phyloP scores from a whole-genome alignment of 2,113 vertebrate species.

The Hippocampus zosterae region DNA sequence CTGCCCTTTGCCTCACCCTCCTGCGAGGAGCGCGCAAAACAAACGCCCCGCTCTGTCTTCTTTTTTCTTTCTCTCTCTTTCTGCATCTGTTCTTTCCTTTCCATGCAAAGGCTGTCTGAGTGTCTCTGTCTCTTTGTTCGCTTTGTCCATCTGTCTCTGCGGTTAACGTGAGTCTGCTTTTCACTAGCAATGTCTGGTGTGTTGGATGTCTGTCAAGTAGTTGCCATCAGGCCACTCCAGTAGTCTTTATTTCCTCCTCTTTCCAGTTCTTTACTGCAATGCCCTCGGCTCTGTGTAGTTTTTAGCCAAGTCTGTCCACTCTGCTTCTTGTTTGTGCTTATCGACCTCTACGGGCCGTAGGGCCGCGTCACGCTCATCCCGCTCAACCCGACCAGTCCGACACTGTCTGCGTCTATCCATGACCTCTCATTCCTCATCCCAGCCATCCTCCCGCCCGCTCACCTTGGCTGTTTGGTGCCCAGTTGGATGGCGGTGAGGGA shows the following conservation, averaged over 20 bases:
- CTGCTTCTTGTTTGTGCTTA: constrained; percentile 57
- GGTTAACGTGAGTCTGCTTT: constrained; percentile 61
- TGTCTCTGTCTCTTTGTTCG: constrained; percentile 23
- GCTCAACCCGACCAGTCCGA: constrained; percentile 11
- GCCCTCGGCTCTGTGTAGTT: constrained; percentile 53
- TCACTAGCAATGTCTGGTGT: constrained; percentile 68
- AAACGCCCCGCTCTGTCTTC: constrained; percentile 82
- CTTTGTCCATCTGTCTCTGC: constrained; percentile 40
- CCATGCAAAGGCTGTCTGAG: constrained; percentile 34
- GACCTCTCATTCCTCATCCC: constrained; percentile 24
- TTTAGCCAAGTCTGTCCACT: constrained; percentile 66
- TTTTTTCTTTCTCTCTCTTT: constrained; percentile 56
- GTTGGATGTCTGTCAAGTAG: constrained; percentile 67
- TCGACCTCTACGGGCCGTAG: constrained; percentile 60
- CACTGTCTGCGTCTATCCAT: constrained; percentile 39
- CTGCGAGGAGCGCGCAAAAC: constrained; percentile 80
- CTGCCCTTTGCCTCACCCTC: constrained; percentile 39
- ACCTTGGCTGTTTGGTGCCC: constrained; percentile 68
- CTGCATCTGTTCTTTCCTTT: constrained; percentile 44
- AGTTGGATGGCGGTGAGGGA: constrained; percentile 43
- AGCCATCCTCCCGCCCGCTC: constrained; percentile 38
- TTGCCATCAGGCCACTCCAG: constrained; percentile 69
- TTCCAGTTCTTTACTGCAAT: constrained; percentile 41
- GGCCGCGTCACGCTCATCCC: constrained; percentile 56
- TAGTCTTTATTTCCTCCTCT: constrained; percentile 74